phyloP scores from a whole-genome alignment of 1,140 invertebrate species.

The Papilio polytes region DNA sequence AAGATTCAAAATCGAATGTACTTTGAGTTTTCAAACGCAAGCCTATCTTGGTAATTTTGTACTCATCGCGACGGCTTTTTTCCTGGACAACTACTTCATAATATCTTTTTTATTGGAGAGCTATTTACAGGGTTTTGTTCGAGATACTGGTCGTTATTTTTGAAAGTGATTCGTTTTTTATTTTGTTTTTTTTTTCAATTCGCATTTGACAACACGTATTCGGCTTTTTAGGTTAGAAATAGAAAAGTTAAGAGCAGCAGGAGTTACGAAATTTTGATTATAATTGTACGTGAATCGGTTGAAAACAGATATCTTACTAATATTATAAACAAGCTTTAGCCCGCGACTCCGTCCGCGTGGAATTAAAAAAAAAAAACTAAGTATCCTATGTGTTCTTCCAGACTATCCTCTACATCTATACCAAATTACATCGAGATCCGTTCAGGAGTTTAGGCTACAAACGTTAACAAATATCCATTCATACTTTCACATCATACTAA shows the following conservation, averaged over 20 bases:
- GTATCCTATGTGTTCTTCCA: too few relatives aligned
- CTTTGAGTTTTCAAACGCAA: not conserved
- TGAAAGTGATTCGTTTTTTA: not conserved
- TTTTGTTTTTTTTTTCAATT: slow-evolving; percentile 4
- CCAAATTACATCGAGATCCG: too few relatives aligned
- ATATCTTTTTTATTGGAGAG: slow-evolving; percentile 68
- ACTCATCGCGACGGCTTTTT: slow-evolving; percentile 55
- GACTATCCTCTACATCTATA: too few relatives aligned
- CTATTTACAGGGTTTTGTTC: slow-evolving; percentile 35
- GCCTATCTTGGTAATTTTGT: slow-evolving; percentile 14
- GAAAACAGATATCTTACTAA: too few relatives aligned
- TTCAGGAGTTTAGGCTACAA: too few relatives aligned
- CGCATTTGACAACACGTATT: slow-evolving; percentile 10
- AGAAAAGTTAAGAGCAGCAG: not conserved
- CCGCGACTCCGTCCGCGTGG: too few relatives aligned
- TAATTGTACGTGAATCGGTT: not conserved
- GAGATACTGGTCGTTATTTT: slow-evolving; percentile 20
- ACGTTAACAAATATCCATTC: too few relatives aligned
- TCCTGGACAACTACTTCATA: slow-evolving; percentile 69
- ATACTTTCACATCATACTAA: too few relatives aligned
- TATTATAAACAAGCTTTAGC: too few relatives aligned
- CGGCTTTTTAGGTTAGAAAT: not conserved
- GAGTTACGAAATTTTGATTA: not conserved
- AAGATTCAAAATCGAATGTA: slow-evolving; percentile 20
- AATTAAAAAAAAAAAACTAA: too few relatives aligned